Base-by-base conservation (phyloP, 2,797 vertebrate genomes). In the Glossophaga mutica region DNA sequence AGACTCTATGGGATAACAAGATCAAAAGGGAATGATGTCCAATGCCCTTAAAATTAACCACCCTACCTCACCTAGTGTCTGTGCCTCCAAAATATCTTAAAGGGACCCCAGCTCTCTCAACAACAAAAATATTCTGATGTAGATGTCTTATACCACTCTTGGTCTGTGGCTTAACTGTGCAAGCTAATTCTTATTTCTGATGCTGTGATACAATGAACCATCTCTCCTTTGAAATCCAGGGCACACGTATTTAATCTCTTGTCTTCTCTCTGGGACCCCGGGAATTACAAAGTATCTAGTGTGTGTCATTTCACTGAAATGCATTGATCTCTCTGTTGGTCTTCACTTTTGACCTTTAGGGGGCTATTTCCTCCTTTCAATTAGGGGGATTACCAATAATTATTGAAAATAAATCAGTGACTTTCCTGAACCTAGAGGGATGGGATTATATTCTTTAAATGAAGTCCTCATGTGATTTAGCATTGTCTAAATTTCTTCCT, bases 261-360 rank as follows among this genome's bases (percentile, higher is more conserved):
- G 2, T 62, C 24, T 71, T 55, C 15, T 29, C 9, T 32, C n/a
- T 32, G 9, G 5, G 3, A 11, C 1, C 4, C 10, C 15, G 0
- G 37, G 32, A 74, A 0, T 44, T 86, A 9, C 34, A n/a, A 22
- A 91, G 2, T 67, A 50, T 71, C 10, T 14, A 50, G 0, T 24
- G 1, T 24, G 1, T 42, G 6, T 1, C 19, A 52, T 57, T 39
- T 34, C 34, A 48, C 34, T 67, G 34, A 4, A 39, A 19, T 82
- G 14, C 10, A 32, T 1, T 39, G 29, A 6, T 57, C 15, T 70
- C 26, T 59, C n/a, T 52, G 21, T 3, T 34, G 5, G 65, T 87
- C 26, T 48, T 79, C 42, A 52, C 0, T 55, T 55, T 44, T 46
- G 48, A 26, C n/a, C 44, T 8, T 44, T 3, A 12, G 16, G 1